Base-by-base conservation (phyloP, 2,888 invertebrate genomes). In the Ophion ventricosus region DNA sequence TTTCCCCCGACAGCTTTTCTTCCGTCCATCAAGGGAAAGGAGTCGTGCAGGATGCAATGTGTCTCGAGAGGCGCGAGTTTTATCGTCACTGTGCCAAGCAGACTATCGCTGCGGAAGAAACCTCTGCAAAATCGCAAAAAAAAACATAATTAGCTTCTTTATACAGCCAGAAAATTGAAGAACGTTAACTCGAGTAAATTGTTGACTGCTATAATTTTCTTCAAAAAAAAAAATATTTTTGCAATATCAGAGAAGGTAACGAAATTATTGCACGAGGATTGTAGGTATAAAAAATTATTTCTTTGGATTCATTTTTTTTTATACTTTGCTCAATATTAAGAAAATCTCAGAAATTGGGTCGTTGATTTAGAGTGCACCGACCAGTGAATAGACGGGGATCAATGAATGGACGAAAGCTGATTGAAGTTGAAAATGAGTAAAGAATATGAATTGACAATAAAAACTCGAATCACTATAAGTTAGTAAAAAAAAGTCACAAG, bases 1-100 rank as follows among this genome's bases (percentile, higher is more conserved):
- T 98, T 98, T 0, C 98, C 99, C 20, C 98, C 98, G 10, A 97
- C 96, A 17, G 97, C 94, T 88, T 97, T 97, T 29, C 98, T 95
- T 0, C 98, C 98, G 87, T 99, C 98, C 96, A 98, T 96, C 76
- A 99, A 91, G 94, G 98, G 98, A 93, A 96, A 98, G 0, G 98
- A 96, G 85, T 99, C 98, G 92, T 99, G 99, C 80, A 99, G 93
- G 54, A 97, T 97, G 92, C 98, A 97, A 83, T 96, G 96, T 0
- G 96, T 96, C 94, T 99, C 99, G 83, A 99, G 94, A n/a, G 97
- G 97, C 88, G 97, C 97, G 86, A 99, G 94, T 92, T 99, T 99
- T 17, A 99, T 96, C 85, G 94, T 95, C 17, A 95, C 97, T 2
- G 96, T 95, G 35, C 99, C 99, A 79, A 99, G 94, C 72, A 98